A percentile compares a stretch with the other conserved stretches of the same genome.
Conservation (phyloP, 1,140 invertebrate genomes). For the Arctopsyche grandis region DNA sequence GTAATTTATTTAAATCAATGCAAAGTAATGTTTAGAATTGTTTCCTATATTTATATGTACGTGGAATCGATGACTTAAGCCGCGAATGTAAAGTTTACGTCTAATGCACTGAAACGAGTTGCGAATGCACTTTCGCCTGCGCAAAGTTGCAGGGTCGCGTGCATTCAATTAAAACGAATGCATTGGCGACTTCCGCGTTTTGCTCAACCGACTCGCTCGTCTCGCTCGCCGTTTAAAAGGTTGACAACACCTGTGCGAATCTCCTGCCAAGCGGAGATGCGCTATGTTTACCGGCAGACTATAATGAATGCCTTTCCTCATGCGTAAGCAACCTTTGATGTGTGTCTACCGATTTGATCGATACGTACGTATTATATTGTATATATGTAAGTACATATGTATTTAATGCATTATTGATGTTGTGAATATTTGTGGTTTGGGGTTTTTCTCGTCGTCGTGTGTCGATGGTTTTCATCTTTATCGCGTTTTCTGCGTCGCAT, state of each 20-base stretch:
- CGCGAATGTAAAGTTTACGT: no score
- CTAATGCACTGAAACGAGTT: no score
- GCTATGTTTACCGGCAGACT: neutral
- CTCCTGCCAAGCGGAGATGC: neutral
- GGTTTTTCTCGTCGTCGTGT: no score
- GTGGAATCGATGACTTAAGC: no score
- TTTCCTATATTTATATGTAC: no score
- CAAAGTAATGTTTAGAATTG: no score
- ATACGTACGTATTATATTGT: neutral
- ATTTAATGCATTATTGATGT: neutral
- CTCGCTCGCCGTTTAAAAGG: no score
- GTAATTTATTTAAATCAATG: no score
- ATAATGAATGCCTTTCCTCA: neutral
- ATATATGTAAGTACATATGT: neutral
- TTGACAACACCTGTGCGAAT: neutral
- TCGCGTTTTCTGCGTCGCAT: no score
- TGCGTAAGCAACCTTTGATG: neutral
- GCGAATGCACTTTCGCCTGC: constrained; percentile 9
- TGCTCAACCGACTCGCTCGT: neutral
- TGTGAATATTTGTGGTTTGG: no score
- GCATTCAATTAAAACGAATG: constrained; percentile 7
- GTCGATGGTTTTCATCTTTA: no score
- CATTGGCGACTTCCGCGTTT: constrained; percentile 4
- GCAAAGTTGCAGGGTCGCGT: constrained; percentile 12
- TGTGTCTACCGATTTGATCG: neutral